Percentiles rank a stretch among this genome's conserved stretches.
Conservation (phyloP, 1,140 invertebrate genomes). For the Lysiphlebus fabarum region DNA sequence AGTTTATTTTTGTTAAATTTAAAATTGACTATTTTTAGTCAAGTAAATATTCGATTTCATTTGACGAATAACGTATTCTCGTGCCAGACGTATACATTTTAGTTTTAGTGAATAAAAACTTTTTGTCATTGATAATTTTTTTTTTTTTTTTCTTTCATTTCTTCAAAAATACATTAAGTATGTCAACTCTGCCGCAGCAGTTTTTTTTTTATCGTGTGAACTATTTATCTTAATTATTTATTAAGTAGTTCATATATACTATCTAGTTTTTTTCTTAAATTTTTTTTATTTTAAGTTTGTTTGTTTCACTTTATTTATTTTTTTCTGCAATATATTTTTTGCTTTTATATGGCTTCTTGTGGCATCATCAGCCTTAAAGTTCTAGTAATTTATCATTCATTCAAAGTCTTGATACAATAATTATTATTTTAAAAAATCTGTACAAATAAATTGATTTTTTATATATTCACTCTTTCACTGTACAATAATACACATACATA, state of each 20-base stretch:
- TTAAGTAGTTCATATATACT: not conserved
- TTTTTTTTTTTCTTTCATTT: constrained; percentile 9
- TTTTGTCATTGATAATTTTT: constrained; percentile 1
- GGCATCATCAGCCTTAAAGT: constrained; percentile 21
- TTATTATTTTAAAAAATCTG: not conserved
- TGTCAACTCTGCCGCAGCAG: constrained; percentile 7
- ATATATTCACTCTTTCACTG: constrained; percentile 3
- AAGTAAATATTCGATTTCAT: not conserved
- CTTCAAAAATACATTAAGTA: constrained; percentile 25
- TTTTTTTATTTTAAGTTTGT: no score
- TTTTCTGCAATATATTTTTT: not conserved
- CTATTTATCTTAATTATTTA: not conserved
- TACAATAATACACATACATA: constrained; percentile 19
- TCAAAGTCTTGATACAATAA: not conserved
- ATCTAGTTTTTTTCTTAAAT: not conserved
- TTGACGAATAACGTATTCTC: not conserved
- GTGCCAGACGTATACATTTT: constrained; percentile 6
- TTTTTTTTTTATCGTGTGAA: not conserved
- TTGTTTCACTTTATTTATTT: no score
- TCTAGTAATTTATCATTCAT: not conserved
- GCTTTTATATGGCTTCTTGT: constrained; percentile 26
- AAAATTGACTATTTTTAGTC: no score
- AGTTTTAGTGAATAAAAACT: not conserved
- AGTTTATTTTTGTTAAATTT: no score
- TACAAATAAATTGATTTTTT: constrained; percentile 2